Evolutionary conservation across 2,888 invertebrate genomes (phyloP).

Genomic region (Sinotaia quadrata): DNA sequence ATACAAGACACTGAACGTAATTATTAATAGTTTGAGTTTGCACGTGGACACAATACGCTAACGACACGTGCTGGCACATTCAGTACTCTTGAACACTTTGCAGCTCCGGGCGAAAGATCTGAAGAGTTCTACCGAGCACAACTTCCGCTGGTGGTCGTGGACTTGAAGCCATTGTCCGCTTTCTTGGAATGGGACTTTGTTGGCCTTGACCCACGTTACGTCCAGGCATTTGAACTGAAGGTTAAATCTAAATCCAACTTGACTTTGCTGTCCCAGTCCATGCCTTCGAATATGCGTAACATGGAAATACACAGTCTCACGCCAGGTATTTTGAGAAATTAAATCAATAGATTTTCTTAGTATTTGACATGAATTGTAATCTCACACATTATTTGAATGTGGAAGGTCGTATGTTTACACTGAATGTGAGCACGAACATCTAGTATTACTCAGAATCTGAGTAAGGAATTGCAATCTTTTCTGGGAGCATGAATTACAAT

Average conservation of each 20-base stretch:
- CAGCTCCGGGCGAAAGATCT: background rate
- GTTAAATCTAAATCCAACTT: slow-evolving; percentile 24
- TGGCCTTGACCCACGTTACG: slow-evolving; percentile 19
- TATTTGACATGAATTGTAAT: too few relatives aligned
- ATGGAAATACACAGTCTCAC: slow-evolving; percentile 17
- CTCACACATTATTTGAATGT: too few relatives aligned
- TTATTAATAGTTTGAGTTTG: background rate
- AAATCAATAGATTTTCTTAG: too few relatives aligned
- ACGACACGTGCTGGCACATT: background rate
- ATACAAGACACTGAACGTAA: too few relatives aligned
- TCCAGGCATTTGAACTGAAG: slow-evolving; percentile 18
- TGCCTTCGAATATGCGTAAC: slow-evolving; percentile 3
- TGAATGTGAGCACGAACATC: too few relatives aligned
- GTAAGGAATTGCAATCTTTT: too few relatives aligned
- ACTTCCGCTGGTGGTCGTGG: slow-evolving; percentile 4
- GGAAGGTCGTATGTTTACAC: too few relatives aligned
- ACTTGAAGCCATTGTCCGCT: slow-evolving; percentile 7
- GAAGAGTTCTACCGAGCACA: background rate
- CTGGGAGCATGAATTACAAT: too few relatives aligned
- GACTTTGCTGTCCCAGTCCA: slow-evolving; percentile 12
- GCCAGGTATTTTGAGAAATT: too few relatives aligned
- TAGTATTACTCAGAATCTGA: too few relatives aligned
- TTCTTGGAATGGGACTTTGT: slow-evolving; percentile 10
- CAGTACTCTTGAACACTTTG: background rate
- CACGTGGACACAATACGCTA: background rate